Evolutionary conservation across 2,113 vertebrate species (phyloP).

Genomic region (Bombycilla garrulus): DNA sequence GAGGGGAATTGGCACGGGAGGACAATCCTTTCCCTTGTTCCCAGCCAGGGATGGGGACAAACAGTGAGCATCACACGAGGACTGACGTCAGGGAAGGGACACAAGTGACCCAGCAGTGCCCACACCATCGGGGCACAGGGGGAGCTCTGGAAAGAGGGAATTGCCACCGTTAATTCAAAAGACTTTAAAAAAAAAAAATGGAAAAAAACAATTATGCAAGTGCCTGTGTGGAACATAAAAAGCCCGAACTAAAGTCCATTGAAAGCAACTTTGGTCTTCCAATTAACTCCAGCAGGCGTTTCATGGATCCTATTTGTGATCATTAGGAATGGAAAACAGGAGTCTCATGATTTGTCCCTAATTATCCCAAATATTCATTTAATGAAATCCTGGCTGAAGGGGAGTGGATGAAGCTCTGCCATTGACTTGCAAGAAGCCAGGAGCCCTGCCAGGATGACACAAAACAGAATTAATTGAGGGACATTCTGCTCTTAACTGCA

Average conservation of each 20-base stretch:
- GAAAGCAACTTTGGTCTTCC: background rate
- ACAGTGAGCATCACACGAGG: background rate
- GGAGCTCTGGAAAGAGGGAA: background rate
- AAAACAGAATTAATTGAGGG: background rate
- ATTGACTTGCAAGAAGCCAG: background rate
- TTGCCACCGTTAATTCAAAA: background rate
- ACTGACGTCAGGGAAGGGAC: background rate
- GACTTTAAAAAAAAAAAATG: background rate
- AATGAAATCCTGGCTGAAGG: background rate
- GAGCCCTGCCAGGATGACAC: background rate
- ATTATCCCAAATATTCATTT: slow-evolving; percentile 34
- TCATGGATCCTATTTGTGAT: background rate
- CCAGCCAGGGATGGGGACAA: background rate
- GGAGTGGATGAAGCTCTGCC: background rate
- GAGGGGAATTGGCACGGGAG: background rate
- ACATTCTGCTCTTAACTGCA: background rate
- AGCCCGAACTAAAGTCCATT: background rate
- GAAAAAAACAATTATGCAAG: background rate
- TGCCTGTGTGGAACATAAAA: background rate
- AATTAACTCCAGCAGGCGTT: slow-evolving; percentile 33
- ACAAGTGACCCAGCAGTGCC: background rate
- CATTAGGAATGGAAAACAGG: slow-evolving; percentile 4
- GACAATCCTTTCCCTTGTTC: background rate
- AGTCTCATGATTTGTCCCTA: slow-evolving; percentile 16
- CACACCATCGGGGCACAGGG: background rate